Percentiles rank a stretch among this genome's conserved stretches.
phyloP scores from a whole-genome alignment of 2,797 vertebrate species.

The Gymnothorax javanicus region DNA sequence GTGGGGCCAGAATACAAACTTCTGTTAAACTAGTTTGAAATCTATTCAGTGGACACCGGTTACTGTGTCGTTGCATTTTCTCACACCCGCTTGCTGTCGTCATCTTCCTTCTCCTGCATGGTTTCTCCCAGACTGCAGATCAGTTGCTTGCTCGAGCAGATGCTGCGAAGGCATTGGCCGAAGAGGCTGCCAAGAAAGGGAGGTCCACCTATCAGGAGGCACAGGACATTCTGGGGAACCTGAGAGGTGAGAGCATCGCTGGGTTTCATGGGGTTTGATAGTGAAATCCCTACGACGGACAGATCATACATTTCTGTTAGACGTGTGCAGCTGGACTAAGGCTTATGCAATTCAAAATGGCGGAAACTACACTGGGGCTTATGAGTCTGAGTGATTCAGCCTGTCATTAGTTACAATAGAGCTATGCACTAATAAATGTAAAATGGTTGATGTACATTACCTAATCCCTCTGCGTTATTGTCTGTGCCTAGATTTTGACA shows the following conservation, averaged over 20 bases:
- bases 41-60: background rate
- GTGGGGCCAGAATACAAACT: background rate
- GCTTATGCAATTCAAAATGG: background rate
- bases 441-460: background rate
- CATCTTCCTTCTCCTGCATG: background rate
- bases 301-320: no score
- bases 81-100: background rate
- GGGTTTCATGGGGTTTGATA: background rate
- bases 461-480: no score
- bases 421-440: background rate
- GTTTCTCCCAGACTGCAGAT: conserved; percentile 83
- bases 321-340: background rate
- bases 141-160: conserved; percentile 93
- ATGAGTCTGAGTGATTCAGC: background rate
- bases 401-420: background rate
- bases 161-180: conserved; percentile 91
- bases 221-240: conserved; percentile 85
- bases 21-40: background rate
- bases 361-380: conserved; percentile 47
- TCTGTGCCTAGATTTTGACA: conserved; percentile 87
- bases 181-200: conserved; percentile 90
- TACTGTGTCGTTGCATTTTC: background rate
- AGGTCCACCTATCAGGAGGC: conserved; percentile 86
- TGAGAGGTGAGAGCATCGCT: conserved; percentile 77
- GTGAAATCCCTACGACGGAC: background rate